Evolutionary conservation across 2,888 invertebrate genomes (phyloP).

Genomic region (Ctenicera cuprea): DNA sequence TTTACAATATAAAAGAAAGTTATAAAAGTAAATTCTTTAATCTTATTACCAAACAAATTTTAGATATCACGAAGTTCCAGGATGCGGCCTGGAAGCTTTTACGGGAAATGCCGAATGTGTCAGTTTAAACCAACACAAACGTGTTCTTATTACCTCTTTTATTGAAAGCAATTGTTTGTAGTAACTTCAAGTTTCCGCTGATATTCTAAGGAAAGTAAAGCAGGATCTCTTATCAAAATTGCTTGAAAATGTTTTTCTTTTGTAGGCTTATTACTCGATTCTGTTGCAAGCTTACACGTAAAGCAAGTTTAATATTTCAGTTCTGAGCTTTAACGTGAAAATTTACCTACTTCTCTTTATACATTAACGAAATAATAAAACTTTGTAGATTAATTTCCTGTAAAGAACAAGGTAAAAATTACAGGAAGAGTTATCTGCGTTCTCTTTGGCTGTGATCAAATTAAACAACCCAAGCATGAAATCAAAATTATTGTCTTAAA

Average conservation of each 20-base stretch:
- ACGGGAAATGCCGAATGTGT: slow-evolving; percentile 6
- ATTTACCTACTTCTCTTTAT: too few relatives aligned
- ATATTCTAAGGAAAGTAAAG: not conserved
- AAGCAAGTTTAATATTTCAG: too few relatives aligned
- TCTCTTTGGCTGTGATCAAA: too few relatives aligned
- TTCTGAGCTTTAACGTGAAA: too few relatives aligned
- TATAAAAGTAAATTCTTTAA: slow-evolving; percentile 12
- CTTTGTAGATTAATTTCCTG: too few relatives aligned
- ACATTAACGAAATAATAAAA: too few relatives aligned
- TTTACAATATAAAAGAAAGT: too few relatives aligned
- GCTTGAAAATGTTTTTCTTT: not conserved
- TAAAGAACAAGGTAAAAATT: too few relatives aligned
- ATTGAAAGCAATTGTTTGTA: slow-evolving; percentile 20
- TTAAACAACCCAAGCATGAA: too few relatives aligned
- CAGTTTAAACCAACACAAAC: slow-evolving; percentile 6
- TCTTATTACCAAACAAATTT: slow-evolving; percentile 2
- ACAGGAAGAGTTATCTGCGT: too few relatives aligned
- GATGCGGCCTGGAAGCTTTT: slow-evolving; percentile 4
- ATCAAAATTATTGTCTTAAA: too few relatives aligned
- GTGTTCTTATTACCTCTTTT: slow-evolving; percentile 13
- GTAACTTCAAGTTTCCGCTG: slow-evolving; percentile 9
- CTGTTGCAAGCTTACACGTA: not conserved
- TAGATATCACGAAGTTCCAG: not conserved
- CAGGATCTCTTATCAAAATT: not conserved
- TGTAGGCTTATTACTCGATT: not conserved